A percentile compares a stretch with the other conserved stretches of the same genome.
Evolutionary conservation across 2,888 invertebrate species (phyloP).

Genomic region (Hyposoter dolosus): DNA sequence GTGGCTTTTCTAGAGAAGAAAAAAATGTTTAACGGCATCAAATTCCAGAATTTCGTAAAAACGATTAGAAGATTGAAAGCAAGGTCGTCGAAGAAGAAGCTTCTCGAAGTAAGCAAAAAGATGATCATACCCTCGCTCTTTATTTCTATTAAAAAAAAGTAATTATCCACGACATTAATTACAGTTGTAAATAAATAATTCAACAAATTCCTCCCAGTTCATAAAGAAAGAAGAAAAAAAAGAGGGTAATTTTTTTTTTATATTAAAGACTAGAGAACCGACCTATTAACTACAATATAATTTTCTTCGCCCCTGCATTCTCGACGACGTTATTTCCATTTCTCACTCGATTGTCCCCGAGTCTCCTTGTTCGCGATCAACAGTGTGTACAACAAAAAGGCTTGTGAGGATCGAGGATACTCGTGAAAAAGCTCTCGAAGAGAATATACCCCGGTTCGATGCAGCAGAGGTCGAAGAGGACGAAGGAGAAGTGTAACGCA

Average conservation of each 20-base stretch:
- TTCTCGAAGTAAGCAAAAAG: neutral
- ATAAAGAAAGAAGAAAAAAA: neutral
- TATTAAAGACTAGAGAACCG: slow-evolving; percentile 17
- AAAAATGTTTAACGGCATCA: neutral
- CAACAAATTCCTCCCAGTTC: slow-evolving; percentile 1
- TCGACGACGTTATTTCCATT: neutral
- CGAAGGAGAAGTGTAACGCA: slow-evolving; percentile 2
- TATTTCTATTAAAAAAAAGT: neutral
- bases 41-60: neutral
- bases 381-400: neutral
- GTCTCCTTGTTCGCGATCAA: neutral
- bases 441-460: neutral
- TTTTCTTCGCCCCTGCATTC: slow-evolving; percentile 12
- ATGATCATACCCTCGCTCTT: neutral
- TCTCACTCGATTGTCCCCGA: neutral
- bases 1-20: neutral
- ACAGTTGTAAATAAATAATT: slow-evolving; percentile 4
- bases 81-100: neutral
- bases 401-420: neutral
- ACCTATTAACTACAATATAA: slow-evolving; percentile 36
- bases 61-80: neutral
- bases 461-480: neutral
- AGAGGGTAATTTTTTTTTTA: neutral
- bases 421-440: slow-evolving; percentile 5
- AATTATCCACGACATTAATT: neutral